These are phyloP conservation scores for Bovichtus diacanthus DNA, from an alignment of 2,797 vertebrate species.

Conservation along the genomic window DNA sequence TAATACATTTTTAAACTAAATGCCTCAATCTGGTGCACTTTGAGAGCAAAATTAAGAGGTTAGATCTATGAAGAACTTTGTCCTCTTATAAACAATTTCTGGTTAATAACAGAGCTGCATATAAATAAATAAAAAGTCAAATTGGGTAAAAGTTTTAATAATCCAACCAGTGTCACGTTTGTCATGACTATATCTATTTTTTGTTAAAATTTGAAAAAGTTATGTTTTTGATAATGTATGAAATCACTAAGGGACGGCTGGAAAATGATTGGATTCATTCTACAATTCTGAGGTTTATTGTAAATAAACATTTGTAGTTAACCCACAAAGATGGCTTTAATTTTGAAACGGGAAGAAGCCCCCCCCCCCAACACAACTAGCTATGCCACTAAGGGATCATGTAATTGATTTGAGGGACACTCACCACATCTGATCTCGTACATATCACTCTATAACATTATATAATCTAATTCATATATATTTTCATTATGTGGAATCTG, in stretches of 20 bases:
- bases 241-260: background rate
- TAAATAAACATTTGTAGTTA: background rate
- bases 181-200: background rate
- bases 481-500: background rate
- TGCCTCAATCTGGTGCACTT: too few relatives aligned
- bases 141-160: background rate
- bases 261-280: background rate
- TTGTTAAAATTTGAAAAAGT: background rate
- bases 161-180: background rate
- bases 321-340: background rate
- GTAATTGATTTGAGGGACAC: conserved; percentile 5
- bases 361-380: background rate
- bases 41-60: too few relatives aligned
- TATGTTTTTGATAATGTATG: background rate
- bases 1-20: too few relatives aligned
- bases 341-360: background rate
- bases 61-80: too few relatives aligned
- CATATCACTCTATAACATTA: background rate
- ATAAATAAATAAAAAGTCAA: background rate
- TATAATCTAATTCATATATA: conserved; percentile 5
- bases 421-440: conserved; percentile 16
- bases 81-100: too few relatives aligned
- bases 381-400: background rate
- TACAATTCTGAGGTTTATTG: background rate
- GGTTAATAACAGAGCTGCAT: background rate